Evolutionary conservation across 2,888 invertebrate species (phyloP).

Genomic region (Rhingia campestris): DNA sequence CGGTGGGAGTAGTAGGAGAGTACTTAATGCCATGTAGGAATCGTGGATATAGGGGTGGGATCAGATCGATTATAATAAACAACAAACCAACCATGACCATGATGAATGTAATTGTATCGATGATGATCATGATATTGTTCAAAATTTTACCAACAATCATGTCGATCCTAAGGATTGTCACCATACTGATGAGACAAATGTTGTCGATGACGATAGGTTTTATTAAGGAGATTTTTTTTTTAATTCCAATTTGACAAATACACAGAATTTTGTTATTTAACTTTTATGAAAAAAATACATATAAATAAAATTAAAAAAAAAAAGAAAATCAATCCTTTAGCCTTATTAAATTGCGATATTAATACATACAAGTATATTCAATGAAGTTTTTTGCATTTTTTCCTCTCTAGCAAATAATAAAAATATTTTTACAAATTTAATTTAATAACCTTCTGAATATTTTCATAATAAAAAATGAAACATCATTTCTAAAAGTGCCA

Average conservation of each 20-base stretch:
- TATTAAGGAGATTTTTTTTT: slow-evolving; percentile 82
- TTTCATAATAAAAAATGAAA: slow-evolving; percentile 33
- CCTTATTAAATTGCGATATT: slow-evolving; percentile 73
- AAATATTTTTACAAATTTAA: slow-evolving; percentile 19
- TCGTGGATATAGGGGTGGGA: slow-evolving; percentile 84
- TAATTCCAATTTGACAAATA: slow-evolving; percentile 43
- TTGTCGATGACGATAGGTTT: slow-evolving; percentile 81
- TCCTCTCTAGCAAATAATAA: slow-evolving; percentile 68
- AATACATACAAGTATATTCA: slow-evolving; percentile 53
- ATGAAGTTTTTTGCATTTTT: slow-evolving; percentile 58
- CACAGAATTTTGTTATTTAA: slow-evolving; percentile 42
- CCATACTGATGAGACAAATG: slow-evolving; percentile 79
- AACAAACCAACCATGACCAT: slow-evolving; percentile 70
- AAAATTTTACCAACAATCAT: slow-evolving; percentile 69
- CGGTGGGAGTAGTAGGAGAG: slow-evolving; percentile 83
- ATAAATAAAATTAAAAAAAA: slow-evolving; percentile 16
- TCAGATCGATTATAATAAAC: slow-evolving; percentile 81
- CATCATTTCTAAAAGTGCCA: slow-evolving; percentile 72
- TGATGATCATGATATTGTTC: slow-evolving; percentile 75
- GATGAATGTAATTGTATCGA: slow-evolving; percentile 63
- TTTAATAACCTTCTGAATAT: slow-evolving; percentile 19
- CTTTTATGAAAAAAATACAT: slow-evolving; percentile 34
- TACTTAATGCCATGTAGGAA: slow-evolving; percentile 84
- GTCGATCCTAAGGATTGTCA: slow-evolving; percentile 76
- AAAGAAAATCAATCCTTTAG: slow-evolving; percentile 65